Evolutionary conservation across 1,140 invertebrate genomes (phyloP), one percentile per base, ranked within the genome.

Genomic region (Homalodisca vitripennis): DNA sequence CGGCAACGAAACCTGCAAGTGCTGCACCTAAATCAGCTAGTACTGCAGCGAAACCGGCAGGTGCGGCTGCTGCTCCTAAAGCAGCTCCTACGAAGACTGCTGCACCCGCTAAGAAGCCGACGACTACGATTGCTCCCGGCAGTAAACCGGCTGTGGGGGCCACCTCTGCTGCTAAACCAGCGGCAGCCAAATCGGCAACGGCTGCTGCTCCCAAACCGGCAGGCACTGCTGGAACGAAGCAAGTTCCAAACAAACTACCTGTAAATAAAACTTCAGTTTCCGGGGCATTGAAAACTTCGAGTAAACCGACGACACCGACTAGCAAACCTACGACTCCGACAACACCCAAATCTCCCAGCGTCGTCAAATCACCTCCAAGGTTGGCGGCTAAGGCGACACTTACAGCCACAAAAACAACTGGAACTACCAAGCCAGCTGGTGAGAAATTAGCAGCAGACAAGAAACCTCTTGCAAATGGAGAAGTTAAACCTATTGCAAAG

Each of bases 251-350:
- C 26, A 13, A 60, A 60, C 55, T 60, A 12, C 12, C 48, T 53
- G 20, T 53, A 12, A 53, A 22, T 53, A 53, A 53, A 53, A 14
- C 48, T 6, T 3, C 55, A 14, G 13, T 27, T 6, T 2, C 55
- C 1, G 34, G 26, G 10, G 13, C 30, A 0, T 13, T 27, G 22
- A 68, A 26, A 34, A 2, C 12, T 6, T 22, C 51, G 12, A 60
- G 29, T 60, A 60, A 68, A 22, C 24, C 68, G 13, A 63, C 20
- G 17, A 34, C 71, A 20, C 55, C 29, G 3, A 60, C 60, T 12
- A 60, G 68, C 1, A 65, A 67, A 51, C 53, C 68, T 26, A 66
- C 57, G 48, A 72, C 65, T 29, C 68, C 71, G n/a, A 70, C 70
- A 14, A 69, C 68, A 29, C 29, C 30, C 0, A 72, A 65, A 34